Conservation (phyloP, 92 coral and sea anemone genomes). For the Bergia sp. region DNA sequence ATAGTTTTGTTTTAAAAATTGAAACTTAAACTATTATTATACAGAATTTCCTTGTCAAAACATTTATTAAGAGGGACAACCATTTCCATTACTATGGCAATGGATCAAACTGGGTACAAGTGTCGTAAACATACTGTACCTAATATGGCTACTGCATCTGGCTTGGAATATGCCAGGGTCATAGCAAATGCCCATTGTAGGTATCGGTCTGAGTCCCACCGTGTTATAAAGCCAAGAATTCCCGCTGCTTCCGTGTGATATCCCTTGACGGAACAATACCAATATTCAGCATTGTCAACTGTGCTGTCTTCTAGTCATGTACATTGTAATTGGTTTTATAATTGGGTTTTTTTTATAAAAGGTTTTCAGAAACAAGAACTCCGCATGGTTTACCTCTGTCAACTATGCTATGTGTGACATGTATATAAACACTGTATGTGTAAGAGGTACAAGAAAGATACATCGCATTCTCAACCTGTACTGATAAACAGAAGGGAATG, state of each 20-base stretch:
- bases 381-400: too few species aligned
- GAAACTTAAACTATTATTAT: neutral
- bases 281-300: neutral
- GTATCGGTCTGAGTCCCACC: constrained; percentile 85
- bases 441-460: too few species aligned
- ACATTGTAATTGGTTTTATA: neutral
- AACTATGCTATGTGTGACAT: too few species aligned
- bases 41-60: neutral
- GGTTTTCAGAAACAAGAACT: too few species aligned
- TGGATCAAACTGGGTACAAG: too few species aligned
- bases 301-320: neutral
- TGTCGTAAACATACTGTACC: constrained; percentile 49
- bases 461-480: too few species aligned
- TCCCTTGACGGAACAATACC: constrained; percentile 57
- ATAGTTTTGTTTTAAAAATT: too few species aligned
- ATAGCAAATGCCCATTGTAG: constrained; percentile 64
- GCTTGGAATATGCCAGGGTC: constrained; percentile 56
- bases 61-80: neutral
- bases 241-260: constrained; percentile 67
- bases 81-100: too few species aligned
- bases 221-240: constrained; percentile 68
- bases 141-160: constrained; percentile 80
- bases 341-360: too few species aligned
- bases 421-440: too few species aligned
- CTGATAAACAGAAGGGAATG: too few species aligned